Conservation (phyloP, 2,888 invertebrate genomes). For the Microctonus aethiopoides region DNA sequence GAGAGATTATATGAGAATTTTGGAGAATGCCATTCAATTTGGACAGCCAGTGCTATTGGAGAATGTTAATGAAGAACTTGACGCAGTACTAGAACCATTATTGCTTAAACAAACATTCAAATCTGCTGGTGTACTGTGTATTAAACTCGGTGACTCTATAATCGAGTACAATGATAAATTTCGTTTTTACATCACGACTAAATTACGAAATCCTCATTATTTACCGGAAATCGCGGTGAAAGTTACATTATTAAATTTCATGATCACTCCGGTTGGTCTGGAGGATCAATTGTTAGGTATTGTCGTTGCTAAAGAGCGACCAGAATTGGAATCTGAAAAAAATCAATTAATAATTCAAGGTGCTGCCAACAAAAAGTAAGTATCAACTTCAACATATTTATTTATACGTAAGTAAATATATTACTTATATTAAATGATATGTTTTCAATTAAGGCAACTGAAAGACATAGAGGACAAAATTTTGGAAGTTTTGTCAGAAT, state of each 20-base stretch:
- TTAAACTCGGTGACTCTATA: slow-evolving; percentile 90
- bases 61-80: slow-evolving; percentile 91
- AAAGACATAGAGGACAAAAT: slow-evolving; percentile 95
- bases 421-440: slow-evolving; percentile 68
- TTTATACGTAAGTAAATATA: not conserved
- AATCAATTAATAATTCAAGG: slow-evolving; percentile 88
- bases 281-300: slow-evolving; percentile 91
- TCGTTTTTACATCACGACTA: slow-evolving; percentile 93
- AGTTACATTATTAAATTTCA: slow-evolving; percentile 92
- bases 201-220: slow-evolving; percentile 93
- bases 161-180: slow-evolving; percentile 91
- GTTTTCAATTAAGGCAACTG: too few relatives aligned
- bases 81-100: slow-evolving; percentile 90
- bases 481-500: slow-evolving; percentile 79
- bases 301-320: slow-evolving; percentile 91
- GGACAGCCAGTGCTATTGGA: slow-evolving; percentile 89
- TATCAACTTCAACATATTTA: not conserved
- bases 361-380: slow-evolving; percentile 80
- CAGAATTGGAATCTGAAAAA: slow-evolving; percentile 92
- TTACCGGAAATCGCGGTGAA: slow-evolving; percentile 94
- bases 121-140: slow-evolving; percentile 85
- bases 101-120: slow-evolving; percentile 89
- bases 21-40: slow-evolving; percentile 90
- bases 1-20: slow-evolving; percentile 82
- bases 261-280: slow-evolving; percentile 89